Evolutionary conservation across 2,113 vertebrate genomes (phyloP).

Genomic region (Macroglossus sobrinus): DNA sequence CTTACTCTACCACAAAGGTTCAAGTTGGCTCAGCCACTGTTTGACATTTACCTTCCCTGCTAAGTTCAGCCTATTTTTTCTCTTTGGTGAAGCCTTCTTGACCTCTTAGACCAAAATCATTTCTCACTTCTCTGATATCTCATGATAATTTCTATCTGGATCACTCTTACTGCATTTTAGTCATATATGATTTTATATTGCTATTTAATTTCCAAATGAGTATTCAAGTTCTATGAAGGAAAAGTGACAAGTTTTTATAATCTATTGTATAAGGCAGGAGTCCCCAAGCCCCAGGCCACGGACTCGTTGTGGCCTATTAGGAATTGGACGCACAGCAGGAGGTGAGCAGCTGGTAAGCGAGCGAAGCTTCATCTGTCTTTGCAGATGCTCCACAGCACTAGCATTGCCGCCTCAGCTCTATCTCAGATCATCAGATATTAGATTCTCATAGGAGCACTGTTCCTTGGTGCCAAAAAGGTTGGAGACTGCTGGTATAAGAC

Average conservation of each 20-base stretch:
- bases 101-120: background rate
- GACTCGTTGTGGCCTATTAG: too few species aligned
- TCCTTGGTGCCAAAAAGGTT: too few species aligned
- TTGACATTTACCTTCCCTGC: background rate
- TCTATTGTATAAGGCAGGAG: background rate
- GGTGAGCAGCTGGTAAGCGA: too few species aligned
- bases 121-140: background rate
- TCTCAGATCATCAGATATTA: too few species aligned
- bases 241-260: background rate
- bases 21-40: background rate
- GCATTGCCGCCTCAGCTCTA: too few species aligned
- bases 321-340: too few species aligned
- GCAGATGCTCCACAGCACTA: too few species aligned
- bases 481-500: background rate
- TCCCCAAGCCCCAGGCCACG: too few species aligned
- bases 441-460: too few species aligned
- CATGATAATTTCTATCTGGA: background rate
- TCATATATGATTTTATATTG: background rate
- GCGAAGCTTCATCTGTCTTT: too few species aligned
- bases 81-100: background rate
- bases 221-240: background rate
- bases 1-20: background rate
- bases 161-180: background rate
- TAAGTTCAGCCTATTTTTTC: background rate
- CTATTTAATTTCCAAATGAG: background rate